Conservation (phyloP, 2,888 invertebrate species). For the Gymnoscelis rufifasciata region DNA sequence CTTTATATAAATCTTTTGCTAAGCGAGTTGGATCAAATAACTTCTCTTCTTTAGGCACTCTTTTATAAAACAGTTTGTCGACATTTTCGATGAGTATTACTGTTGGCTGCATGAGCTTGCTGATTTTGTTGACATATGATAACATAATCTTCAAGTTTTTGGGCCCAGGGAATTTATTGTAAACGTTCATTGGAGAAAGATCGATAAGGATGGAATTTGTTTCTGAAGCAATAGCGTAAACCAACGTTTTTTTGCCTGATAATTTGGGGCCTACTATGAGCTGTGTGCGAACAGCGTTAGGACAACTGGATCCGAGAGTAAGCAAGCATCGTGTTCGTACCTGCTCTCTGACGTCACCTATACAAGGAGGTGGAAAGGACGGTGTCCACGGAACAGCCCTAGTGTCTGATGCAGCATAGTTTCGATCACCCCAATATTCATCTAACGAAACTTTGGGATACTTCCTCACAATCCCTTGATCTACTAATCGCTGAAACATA, state of each 20-base stretch:
- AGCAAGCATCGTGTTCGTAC: slow-evolving; percentile 81
- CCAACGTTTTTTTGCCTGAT: slow-evolving; percentile 84
- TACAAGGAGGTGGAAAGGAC: slow-evolving; percentile 68
- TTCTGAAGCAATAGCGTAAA: slow-evolving; percentile 86
- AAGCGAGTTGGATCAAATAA: slow-evolving; percentile 83
- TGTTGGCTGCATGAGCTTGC: slow-evolving; percentile 84
- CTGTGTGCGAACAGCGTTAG: slow-evolving; percentile 76
- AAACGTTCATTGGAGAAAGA: slow-evolving; percentile 83
- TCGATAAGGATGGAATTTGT: slow-evolving; percentile 87
- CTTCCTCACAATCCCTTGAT: slow-evolving; percentile 82
- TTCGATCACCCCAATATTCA: slow-evolving; percentile 85
- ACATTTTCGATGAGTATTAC: slow-evolving; percentile 84
- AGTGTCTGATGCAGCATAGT: slow-evolving; percentile 78
- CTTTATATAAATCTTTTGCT: slow-evolving; percentile 82
- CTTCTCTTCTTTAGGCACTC: slow-evolving; percentile 81
- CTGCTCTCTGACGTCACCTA: slow-evolving; percentile 81
- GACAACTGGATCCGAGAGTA: slow-evolving; percentile 70
- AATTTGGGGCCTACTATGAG: slow-evolving; percentile 84
- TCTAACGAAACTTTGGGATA: slow-evolving; percentile 79
- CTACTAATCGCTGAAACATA: slow-evolving; percentile 85
- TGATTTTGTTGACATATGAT: slow-evolving; percentile 82
- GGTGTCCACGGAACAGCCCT: slow-evolving; percentile 64
- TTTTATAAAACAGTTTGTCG: slow-evolving; percentile 84
- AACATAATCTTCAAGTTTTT: slow-evolving; percentile 83
- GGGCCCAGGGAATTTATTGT: slow-evolving; percentile 83